Evolutionary conservation across 2,797 vertebrate species (phyloP).

Genomic region (Clarias fuscus): DNA sequence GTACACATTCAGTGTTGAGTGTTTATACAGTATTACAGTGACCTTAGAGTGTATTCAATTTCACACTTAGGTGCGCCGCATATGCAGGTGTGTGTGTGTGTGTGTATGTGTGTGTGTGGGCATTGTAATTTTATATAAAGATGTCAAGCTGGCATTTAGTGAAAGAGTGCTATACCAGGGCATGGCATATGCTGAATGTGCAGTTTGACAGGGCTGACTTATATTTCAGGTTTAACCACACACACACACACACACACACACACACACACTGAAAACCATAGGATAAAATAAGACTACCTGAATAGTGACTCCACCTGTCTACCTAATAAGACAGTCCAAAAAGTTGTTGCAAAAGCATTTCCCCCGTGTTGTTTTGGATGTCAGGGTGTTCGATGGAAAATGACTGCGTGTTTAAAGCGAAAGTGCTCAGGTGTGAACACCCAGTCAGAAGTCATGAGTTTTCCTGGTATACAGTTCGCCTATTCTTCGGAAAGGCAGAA

Average conservation of each 20-base stretch:
- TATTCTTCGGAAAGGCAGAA: slow-evolving; percentile 47
- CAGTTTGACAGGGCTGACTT: slow-evolving; percentile 28
- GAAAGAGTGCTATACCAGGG: not conserved
- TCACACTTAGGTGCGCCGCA: not conserved
- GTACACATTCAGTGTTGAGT: not conserved
- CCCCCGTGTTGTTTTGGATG: not conserved
- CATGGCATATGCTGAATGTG: slow-evolving; percentile 20
- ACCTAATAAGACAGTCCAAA: no score
- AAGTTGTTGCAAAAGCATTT: not conserved
- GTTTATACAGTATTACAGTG: not conserved
- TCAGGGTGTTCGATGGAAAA: not conserved
- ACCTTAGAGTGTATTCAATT: not conserved
- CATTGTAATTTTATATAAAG: not conserved
- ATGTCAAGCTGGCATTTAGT: not conserved
- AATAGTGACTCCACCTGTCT: not conserved
- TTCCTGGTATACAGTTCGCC: slow-evolving; percentile 32
- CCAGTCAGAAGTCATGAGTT: slow-evolving; percentile 2
- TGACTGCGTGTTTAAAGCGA: not conserved
- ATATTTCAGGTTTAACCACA: slow-evolving; percentile 34
- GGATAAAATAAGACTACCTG: not conserved
- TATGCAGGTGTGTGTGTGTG: not conserved
- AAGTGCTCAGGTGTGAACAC: slow-evolving; percentile 22
- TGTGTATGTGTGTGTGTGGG: no score
- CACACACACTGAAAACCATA: not conserved
- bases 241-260: not conserved